Conservation (phyloP, 2,888 invertebrate species). For the Oscheius sp. region DNA sequence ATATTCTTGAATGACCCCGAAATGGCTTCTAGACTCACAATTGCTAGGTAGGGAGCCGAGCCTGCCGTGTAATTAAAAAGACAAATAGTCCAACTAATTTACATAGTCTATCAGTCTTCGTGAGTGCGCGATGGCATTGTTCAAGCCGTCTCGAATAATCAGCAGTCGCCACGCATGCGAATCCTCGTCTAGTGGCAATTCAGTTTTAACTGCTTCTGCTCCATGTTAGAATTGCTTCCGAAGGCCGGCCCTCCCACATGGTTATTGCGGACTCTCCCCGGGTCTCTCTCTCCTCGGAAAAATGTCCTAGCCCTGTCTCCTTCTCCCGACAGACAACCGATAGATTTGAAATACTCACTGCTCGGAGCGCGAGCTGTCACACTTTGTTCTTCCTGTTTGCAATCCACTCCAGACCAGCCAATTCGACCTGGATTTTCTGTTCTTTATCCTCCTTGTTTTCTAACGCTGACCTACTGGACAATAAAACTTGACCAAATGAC, state of each 20-base stretch:
- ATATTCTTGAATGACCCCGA: not conserved
- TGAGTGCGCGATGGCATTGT: constrained; percentile 26
- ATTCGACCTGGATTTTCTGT: not conserved
- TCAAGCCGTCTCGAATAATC: constrained; percentile 28
- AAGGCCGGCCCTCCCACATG: constrained; percentile 9
- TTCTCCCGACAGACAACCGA: not conserved
- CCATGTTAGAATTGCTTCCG: constrained; percentile 31
- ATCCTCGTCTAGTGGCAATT: constrained; percentile 30
- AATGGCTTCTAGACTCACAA: not conserved
- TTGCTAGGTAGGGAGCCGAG: not conserved
- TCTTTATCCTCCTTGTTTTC: not conserved
- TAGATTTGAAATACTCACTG: not conserved
- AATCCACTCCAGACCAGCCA: constrained; percentile 18
- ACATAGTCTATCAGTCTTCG: constrained; percentile 27
- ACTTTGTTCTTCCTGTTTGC: constrained; percentile 27
- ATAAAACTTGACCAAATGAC: not conserved
- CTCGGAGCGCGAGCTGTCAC: constrained; percentile 22
- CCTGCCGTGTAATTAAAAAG: not conserved
- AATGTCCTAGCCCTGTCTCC: not conserved
- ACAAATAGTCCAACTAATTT: constrained; percentile 17
- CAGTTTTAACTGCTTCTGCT: constrained; percentile 30
- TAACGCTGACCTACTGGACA: not conserved
- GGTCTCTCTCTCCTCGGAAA: no score
- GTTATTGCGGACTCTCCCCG: no score
- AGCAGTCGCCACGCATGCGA: constrained; percentile 31